Conservation (phyloP, 2,888 invertebrate genomes). For the Cacoxenus indagator region DNA sequence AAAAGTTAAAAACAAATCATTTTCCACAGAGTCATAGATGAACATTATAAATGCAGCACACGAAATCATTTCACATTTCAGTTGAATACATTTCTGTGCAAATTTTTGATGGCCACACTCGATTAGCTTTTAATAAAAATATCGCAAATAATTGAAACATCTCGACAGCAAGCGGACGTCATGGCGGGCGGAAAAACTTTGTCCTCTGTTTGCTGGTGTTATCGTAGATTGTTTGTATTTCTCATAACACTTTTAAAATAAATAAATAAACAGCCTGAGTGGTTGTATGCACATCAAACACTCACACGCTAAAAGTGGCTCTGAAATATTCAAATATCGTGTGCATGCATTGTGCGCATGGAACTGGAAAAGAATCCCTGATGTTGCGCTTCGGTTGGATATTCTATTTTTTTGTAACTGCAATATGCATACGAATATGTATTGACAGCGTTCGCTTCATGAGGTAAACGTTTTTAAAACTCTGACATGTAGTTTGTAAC, state of each 20-base stretch:
- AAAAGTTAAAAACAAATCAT: neutral
- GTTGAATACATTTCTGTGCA: neutral
- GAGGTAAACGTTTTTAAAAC: too few relatives aligned
- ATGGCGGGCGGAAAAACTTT: too few relatives aligned
- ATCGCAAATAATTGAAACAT: neutral
- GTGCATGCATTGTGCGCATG: too few relatives aligned
- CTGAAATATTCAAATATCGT: too few relatives aligned
- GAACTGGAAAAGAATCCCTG: too few relatives aligned
- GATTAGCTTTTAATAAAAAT: conserved; percentile 2
- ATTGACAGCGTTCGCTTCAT: too few relatives aligned
- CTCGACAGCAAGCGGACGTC: too few relatives aligned
- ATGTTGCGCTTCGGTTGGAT: too few relatives aligned
- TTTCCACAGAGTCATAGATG: neutral
- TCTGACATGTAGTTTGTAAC: too few relatives aligned
- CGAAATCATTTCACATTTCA: neutral
- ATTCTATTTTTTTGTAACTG: too few relatives aligned
- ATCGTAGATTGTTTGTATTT: conserved; percentile 7
- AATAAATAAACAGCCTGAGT: conserved; percentile 5
- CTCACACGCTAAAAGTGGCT: neutral
- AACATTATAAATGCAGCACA: neutral
- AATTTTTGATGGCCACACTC: neutral
- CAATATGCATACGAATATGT: too few relatives aligned
- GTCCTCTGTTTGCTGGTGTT: neutral
- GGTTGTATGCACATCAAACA: neutral
- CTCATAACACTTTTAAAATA: conserved; percentile 10